Percentiles rank a stretch among this genome's conserved stretches.
Conservation (phyloP, 1,140 invertebrate genomes). For the Meloidogyne floridensis region DNA sequence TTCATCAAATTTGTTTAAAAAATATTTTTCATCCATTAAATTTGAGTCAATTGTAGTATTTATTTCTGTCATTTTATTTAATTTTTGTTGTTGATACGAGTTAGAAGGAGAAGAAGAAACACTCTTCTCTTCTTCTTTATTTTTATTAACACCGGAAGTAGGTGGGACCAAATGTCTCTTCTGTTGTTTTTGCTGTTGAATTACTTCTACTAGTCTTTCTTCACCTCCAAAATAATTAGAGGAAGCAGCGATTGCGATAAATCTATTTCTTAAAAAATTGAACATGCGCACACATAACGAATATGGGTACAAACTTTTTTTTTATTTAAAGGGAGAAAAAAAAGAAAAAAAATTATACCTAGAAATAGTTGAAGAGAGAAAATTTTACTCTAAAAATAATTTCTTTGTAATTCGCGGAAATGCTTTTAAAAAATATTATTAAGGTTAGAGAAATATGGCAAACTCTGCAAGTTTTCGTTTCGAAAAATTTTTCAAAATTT, state of each 20-base stretch:
- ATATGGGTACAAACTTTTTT: not conserved
- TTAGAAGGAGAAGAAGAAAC: not conserved
- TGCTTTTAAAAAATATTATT: not conserved
- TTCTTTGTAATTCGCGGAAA: not conserved
- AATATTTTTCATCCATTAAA: conserved; percentile 36
- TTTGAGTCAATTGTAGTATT: not conserved
- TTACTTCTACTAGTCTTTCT: not conserved
- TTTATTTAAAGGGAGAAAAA: not conserved
- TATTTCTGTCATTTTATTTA: not conserved
- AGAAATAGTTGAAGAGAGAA: not conserved
- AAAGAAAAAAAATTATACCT: not conserved
- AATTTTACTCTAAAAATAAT: not conserved
- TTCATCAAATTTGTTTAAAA: conserved; percentile 38
- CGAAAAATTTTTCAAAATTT: not conserved
- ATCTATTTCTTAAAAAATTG: no score
- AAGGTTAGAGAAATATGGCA: not conserved
- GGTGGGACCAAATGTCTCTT: not conserved
- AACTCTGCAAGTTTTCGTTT: not conserved
- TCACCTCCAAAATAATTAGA: not conserved
- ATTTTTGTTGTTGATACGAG: not conserved
- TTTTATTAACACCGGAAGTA: conserved; percentile 4
- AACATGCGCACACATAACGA: not conserved
- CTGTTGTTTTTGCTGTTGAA: not conserved
- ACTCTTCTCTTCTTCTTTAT: not conserved
- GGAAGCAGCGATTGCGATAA: not conserved